Base-by-base conservation (phyloP, 2,888 invertebrate species). In the Arctia plantaginis region DNA sequence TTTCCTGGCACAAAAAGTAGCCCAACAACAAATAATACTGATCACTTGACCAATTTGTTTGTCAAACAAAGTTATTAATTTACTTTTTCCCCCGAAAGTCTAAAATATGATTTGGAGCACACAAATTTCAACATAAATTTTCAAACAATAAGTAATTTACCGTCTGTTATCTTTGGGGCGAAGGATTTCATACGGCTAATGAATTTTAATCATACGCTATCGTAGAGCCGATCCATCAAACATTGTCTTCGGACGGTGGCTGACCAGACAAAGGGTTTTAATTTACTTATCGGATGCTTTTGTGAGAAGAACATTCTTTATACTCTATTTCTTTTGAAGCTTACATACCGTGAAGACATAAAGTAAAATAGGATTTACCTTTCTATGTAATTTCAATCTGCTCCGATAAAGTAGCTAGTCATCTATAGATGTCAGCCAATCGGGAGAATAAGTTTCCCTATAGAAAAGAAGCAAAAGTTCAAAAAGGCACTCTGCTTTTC, bases 221-320 rank as follows among this genome's bases (percentile, higher is more conserved):
- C 92, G 85, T 76, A 78, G 75, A 85, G 80, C 87, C 92, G 90
- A 93, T 94, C 93, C 93, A 91, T 94, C 94, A 93, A 90, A 89
- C 86, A 89, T 85, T 84, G 85, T 85, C 85, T 85, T 86, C 85
- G 83, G 86, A 89, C 89, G 86, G 85, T 86, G 87, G 82, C 86
- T 84, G 87, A 85, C 86, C 89, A 86, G 78, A 94, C 93, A 94
- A 95, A 93, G 90, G 90, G 90, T 93, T 93, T 93, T 72, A 93
- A 94, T 93, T 92, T 91, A 90, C 90, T 92, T 93, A 93, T 92
- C 91, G 89, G 82, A 83, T 80, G 88, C 92, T 92, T 93, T 93
- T 94, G 94, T 93, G 91, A 90, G 87, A 81, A 80, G 6, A 84
- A 88, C 69, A 91, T 90, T 92, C 92, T 91, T 93, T 92, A 92